Evolutionary conservation across 2,797 vertebrate genomes (phyloP), one percentile per base, ranked within the genome.

Genomic region (Micrastur ruficollis): DNA sequence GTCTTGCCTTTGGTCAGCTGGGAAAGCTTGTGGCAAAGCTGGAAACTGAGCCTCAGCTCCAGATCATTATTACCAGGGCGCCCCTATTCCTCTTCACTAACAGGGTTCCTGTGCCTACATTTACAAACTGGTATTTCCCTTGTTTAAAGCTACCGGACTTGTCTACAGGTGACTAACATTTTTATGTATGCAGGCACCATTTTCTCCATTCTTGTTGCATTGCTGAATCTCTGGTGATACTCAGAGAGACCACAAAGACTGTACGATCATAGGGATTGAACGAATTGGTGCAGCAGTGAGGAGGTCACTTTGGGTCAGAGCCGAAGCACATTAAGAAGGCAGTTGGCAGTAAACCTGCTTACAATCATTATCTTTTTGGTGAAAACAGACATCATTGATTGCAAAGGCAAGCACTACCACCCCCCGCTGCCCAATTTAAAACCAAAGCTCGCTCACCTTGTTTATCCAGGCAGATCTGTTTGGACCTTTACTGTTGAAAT

Each of bases 231-330:
- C 46, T 42, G 44, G 19, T 46, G 44, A 89, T 49, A 34, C 63
- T 71, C 62, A n/a, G 52, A 52, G 27, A 61, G 47, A 58, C 47
- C 21, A 49, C 53, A 59, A 56, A 67, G 34, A 47, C 26, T 2
- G 0, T 81, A n/a, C 0, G 1, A 47, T 7, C 1, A 0, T 8
- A 47, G 23, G 36, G 49, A 81, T 3, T 22, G 66, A 52, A 73
- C 3, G 3, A 73, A 44, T 16, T 74, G 47, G 40, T 2, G 4
- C 23, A 63, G 29, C 31, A 56, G 50, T 1, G 0, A 68, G 38
- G 38, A 63, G 49, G 25, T 79, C 61, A 70, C 46, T 56, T 70
- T 18, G 38, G 36, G 58, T 66, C 53, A 86, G 68, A 75, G 47
- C 26, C 75, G 49, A 82, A 82, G 58, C n/a, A 58, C 44, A 21